Percentiles rank a stretch among this genome's conserved stretches.
Evolutionary conservation across 2,797 vertebrate species (phyloP).

Genomic region (Eptatretus atami): DNA sequence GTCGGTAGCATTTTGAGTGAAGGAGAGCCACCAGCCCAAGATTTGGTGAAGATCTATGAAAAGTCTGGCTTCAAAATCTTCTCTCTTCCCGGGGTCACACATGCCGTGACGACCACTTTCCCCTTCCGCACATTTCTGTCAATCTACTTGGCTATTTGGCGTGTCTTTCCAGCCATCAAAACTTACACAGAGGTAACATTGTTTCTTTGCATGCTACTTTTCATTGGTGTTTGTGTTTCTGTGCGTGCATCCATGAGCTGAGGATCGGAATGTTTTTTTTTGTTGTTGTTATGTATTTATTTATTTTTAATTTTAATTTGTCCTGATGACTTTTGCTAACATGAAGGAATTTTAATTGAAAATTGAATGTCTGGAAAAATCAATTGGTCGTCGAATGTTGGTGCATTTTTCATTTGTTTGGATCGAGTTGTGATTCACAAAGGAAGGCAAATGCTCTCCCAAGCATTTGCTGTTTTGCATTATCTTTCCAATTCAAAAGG

Average conservation of each 20-base stretch:
- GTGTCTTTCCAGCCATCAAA: slow-evolving; percentile 34
- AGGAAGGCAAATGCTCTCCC: too few relatives aligned
- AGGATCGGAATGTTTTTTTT: too few relatives aligned
- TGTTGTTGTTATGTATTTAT: too few relatives aligned
- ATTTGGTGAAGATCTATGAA: slow-evolving; percentile 28
- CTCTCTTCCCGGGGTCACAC: slow-evolving; percentile 42
- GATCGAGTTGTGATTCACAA: too few relatives aligned
- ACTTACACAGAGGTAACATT: slow-evolving; percentile 40
- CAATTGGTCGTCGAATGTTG: too few relatives aligned
- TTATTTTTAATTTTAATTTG: too few relatives aligned
- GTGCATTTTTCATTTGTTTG: too few relatives aligned
- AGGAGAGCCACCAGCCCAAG: slow-evolving; percentile 19
- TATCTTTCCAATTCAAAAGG: too few relatives aligned
- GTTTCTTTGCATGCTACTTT: neutral
- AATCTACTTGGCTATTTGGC: slow-evolving; percentile 22
- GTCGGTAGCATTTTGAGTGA: slow-evolving; percentile 49
- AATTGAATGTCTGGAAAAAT: too few relatives aligned
- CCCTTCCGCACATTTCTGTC: slow-evolving; percentile 30
- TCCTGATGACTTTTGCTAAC: too few relatives aligned
- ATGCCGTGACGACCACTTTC: slow-evolving; percentile 39
- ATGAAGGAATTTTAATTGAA: too few relatives aligned
- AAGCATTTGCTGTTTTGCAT: too few relatives aligned
- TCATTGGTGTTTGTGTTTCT: neutral
- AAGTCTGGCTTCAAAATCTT: slow-evolving; percentile 44
- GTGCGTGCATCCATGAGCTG: neutral